Evolutionary conservation across 2,888 invertebrate species (phyloP).

Genomic region (Diachrysia chrysitis): DNA sequence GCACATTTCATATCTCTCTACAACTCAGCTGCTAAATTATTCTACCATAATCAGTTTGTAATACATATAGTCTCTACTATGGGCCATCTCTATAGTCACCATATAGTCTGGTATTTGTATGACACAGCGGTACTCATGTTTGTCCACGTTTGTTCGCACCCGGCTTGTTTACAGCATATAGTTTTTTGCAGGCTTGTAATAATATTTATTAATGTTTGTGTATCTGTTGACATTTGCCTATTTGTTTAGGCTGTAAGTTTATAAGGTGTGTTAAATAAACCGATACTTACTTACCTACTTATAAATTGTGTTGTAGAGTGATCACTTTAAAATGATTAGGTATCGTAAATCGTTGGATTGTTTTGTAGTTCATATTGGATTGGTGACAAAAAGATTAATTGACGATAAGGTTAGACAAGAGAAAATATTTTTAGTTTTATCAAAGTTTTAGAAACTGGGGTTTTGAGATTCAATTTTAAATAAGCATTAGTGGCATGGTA

Average conservation of each 20-base stretch:
- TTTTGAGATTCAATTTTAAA: too few species aligned
- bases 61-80: too few species aligned
- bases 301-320: not conserved
- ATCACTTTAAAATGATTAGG: not conserved
- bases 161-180: conserved; percentile 29
- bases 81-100: not conserved
- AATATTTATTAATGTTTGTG: conserved; percentile 31
- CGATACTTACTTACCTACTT: not conserved
- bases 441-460: too few species aligned
- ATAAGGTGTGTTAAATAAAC: not conserved
- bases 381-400: too few species aligned
- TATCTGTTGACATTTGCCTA: conserved; percentile 22
- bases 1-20: too few species aligned
- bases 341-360: too few species aligned
- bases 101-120: conserved; percentile 29
- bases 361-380: too few species aligned
- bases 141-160: conserved; percentile 8
- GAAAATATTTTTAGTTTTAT: too few species aligned
- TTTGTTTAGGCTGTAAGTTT: conserved; percentile 23
- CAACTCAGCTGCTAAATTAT: too few species aligned
- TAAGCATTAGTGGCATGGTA: too few species aligned
- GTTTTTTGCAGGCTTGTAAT: conserved; percentile 39
- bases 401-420: too few species aligned
- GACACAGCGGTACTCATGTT: conserved; percentile 46
- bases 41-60: too few species aligned